Evolutionary conservation across 2,888 invertebrate species (phyloP).

Genomic region (Orgyia antiqua): DNA sequence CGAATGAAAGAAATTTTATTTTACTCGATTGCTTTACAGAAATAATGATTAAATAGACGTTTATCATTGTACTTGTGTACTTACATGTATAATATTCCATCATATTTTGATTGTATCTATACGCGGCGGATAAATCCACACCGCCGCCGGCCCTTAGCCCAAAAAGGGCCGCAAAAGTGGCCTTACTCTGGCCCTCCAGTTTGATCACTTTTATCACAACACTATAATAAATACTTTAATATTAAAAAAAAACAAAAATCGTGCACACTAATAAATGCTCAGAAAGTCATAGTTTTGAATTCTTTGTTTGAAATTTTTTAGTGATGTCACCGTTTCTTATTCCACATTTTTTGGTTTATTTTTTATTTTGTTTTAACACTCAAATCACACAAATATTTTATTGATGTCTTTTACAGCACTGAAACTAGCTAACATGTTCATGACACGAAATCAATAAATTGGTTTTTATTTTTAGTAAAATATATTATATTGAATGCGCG

Average conservation of each 20-base stretch:
- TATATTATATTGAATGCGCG: constrained; percentile 15
- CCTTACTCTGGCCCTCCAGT: constrained; percentile 82
- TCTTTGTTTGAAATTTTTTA: constrained; percentile 16
- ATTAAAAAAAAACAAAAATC: constrained; percentile 21
- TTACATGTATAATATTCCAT: constrained; percentile 99
- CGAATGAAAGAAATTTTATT: no score
- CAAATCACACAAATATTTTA: background rate
- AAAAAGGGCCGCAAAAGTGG: constrained; percentile 81
- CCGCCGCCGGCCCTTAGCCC: constrained; percentile 82
- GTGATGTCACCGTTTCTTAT: constrained; percentile 6
- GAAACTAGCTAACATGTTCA: no score
- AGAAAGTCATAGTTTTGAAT: constrained; percentile 28
- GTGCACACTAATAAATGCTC: constrained; percentile 25
- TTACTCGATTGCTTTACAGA: no score
- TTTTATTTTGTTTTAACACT: background rate
- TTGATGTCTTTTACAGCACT: no score
- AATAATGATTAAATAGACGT: no score
- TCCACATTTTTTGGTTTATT: constrained; percentile 5
- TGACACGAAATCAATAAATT: no score
- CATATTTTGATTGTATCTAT: constrained; percentile 98
- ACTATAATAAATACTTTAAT: constrained; percentile 27
- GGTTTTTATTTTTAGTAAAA: background rate
- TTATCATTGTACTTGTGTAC: no score
- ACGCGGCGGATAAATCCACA: constrained; percentile 95
- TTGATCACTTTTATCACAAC: constrained; percentile 56